Evolutionary conservation across 2,888 invertebrate genomes (phyloP).

Genomic region (Drosophila pseudotakahashii): DNA sequence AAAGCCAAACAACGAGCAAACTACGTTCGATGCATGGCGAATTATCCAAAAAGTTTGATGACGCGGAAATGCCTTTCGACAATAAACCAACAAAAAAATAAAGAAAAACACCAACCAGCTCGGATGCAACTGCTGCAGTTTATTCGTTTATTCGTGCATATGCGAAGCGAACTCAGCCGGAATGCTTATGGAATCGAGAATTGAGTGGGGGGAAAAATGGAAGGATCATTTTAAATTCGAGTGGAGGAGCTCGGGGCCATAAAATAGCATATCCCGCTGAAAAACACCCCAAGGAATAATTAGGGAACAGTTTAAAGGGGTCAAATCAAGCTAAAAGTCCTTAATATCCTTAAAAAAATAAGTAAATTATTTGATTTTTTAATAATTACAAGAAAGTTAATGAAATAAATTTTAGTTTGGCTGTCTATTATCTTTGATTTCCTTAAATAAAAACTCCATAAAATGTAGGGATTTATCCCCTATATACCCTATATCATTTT

Average conservation of each 20-base stretch:
- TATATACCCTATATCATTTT: not conserved
- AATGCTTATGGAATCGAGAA: slow-evolving; percentile 47
- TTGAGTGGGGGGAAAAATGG: slow-evolving; percentile 9
- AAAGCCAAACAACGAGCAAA: slow-evolving; percentile 44
- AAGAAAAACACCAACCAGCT: slow-evolving; percentile 7
- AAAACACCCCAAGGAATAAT: not conserved
- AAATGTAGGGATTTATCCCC: not conserved
- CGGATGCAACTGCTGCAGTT: slow-evolving; percentile 32
- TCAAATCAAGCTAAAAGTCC: not conserved
- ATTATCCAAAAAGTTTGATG: slow-evolving; percentile 71
- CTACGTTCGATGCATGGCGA: slow-evolving; percentile 54
- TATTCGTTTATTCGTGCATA: slow-evolving; percentile 50
- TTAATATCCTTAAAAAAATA: too few relatives aligned
- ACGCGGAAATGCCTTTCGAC: slow-evolving; percentile 59
- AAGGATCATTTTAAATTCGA: slow-evolving; percentile 34
- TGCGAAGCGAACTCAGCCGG: slow-evolving; percentile 36
- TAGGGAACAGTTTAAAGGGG: not conserved
- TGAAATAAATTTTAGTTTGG: too few relatives aligned
- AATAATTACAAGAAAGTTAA: too few relatives aligned
- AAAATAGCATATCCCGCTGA: not conserved
- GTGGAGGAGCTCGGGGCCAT: slow-evolving; percentile 3
- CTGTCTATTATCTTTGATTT: too few relatives aligned
- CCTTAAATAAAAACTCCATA: not conserved
- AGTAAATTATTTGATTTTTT: too few relatives aligned
- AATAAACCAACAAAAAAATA: slow-evolving; percentile 37